Conservation (phyloP, 2,797 vertebrate species). For the Hippocampus kuda region DNA sequence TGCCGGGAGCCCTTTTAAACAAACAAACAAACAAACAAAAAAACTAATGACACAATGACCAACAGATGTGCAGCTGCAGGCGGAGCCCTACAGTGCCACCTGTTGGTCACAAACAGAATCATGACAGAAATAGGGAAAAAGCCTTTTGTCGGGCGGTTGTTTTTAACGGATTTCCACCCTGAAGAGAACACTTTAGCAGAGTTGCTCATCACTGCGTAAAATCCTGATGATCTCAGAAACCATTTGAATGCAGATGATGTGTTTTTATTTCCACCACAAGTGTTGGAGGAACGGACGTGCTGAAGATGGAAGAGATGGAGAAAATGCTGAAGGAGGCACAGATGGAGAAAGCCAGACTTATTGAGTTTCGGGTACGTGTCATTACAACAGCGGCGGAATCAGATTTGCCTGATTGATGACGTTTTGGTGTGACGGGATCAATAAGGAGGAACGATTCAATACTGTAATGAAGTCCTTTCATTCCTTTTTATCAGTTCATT, state of each 20-base stretch:
- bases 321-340: conserved; percentile 91
- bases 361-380: conserved; percentile 79
- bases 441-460: conserved; percentile 7
- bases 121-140: too few species aligned
- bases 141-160: too few species aligned
- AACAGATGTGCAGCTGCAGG: too few species aligned
- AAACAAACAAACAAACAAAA: too few species aligned
- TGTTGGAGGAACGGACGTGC: conserved; percentile 69
- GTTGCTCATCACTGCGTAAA: neutral
- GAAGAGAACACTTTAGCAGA: neutral
- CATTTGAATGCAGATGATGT: neutral
- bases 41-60: too few species aligned
- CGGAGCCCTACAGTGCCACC: too few species aligned
- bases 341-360: conserved; percentile 81
- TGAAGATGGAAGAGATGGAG: conserved; percentile 96
- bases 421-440: neutral
- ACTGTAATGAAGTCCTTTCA: neutral
- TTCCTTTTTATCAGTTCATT: conserved; percentile 12
- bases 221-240: neutral
- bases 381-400: neutral
- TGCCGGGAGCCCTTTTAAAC: too few species aligned
- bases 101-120: too few species aligned
- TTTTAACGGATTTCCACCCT: neutral
- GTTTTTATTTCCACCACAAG: conserved; percentile 50
- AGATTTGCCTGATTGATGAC: neutral